Evolutionary conservation across 1,140 invertebrate species (phyloP), one percentile per base, ranked within the genome.

Genomic region (Drosophila simulans): DNA sequence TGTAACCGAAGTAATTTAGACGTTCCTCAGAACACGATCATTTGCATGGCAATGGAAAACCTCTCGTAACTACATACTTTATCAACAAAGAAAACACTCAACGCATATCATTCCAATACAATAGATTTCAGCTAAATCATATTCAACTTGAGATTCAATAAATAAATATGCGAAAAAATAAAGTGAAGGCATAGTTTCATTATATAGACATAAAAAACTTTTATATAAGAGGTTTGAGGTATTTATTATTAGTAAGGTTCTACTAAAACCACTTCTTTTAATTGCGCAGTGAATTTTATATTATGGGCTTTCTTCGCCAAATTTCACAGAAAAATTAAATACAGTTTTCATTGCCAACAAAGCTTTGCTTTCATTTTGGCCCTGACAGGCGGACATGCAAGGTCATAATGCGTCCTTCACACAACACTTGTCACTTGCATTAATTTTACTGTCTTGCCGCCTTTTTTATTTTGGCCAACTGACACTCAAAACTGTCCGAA

Each of bases 71-170:
- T 49, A 49, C 81, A 77, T 85, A 81, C 77, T 85, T 85, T 86
- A 86, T 55, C 35, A 34, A 69, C 40, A 17, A 68, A 39, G 22
- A 65, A 62, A 63, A 53, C 73, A 86, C 69, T 64, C 78, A 62
- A 86, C 42, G 83, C 82, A 86, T 86, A 86, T 86, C 82, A 86
- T 82, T 55, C 66, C 55, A 63, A 57, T 72, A 56, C 48, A 69
- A 51, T 46, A 72, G 64, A 80, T 54, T 77, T 60, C 76, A 77
- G 53, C 73, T 74, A 86, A 76, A 77, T 86, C 78, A 78, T 64
- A 86, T 71, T 82, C 69, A 78, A 76, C 83, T 82, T 82, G 65
- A 68, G 65, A 88, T 79, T 79, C 55, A 78, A 86, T 86, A 86
- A 86, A 85, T 78, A 64, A 79, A 85, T 73, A 75, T 70, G 57